Evolutionary conservation across 2,888 invertebrate species (phyloP), one percentile per base, ranked within the genome.

Genomic region (Choreutis nemorana): DNA sequence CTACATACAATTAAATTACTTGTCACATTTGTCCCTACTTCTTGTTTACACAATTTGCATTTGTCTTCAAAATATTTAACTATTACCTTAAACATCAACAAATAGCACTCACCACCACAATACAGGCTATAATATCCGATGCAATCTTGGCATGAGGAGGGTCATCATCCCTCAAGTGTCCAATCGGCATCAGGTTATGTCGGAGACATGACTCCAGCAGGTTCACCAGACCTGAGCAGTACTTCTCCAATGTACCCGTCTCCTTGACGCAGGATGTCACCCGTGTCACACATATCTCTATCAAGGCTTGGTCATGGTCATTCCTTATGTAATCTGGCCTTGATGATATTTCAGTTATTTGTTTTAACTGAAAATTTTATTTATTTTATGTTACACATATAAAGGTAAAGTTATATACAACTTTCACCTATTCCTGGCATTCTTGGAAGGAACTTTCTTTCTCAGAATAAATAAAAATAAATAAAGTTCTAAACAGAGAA

Each of bases 121-220:
- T 89, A 68, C 94, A 94, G 42, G 94, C 94, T 55, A 97, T 90
- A 39, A 97, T 87, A 75, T 97, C 97, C 25, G 94, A 92, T 11
- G 95, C 94, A 53, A 97, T 96, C 77, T 97, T 97, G 26, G 95
- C 94, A 82, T 97, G 96, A 1, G 96, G 95, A 20, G 95, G 93
- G 72, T 96, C 95, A 54, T 91, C 91, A 65, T 92, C 91, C 45
- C 86, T 78, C 12, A 83, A 68, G 40, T 78, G 75, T 2, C 73
- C 73, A 1, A 81, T 59, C 0, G 92, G 90, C 71, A 91, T 90
- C 42, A 95, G 80, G 66, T 93, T 93, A 81, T 95, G 92, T 56
- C 90, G 87, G 42, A 96, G 75, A 53, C 95, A 96, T 16, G 91
- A 90, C 73, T 94, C 91, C 34, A 97, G 73, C 29, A 97, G 72